These are phyloP conservation scores for Scaptomyza parva DNA, from an alignment of 2,888 invertebrate genomes.

Conservation along the genomic window DNA sequence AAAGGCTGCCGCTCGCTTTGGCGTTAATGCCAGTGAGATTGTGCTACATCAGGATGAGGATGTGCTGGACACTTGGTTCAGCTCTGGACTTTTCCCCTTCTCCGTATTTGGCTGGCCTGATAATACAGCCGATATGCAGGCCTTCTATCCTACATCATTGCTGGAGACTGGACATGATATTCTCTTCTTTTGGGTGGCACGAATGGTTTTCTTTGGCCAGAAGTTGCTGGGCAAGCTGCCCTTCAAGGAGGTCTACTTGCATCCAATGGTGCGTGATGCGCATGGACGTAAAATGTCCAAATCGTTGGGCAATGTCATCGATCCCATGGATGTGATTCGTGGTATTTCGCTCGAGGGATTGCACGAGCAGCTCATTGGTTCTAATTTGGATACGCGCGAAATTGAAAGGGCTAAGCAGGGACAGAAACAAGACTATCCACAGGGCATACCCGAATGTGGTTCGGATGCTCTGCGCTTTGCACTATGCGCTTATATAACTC, in stretches of 20 bases:
- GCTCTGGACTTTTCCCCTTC: conserved; percentile 98
- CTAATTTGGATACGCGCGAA: conserved; percentile 95
- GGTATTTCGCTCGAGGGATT: conserved; percentile 93
- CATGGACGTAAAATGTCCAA: conserved; percentile 99
- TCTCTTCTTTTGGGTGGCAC: conserved; percentile 99
- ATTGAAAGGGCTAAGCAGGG: conserved; percentile 90
- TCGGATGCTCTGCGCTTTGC: conserved; percentile 89
- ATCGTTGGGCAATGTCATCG: conserved; percentile 98
- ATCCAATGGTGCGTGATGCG: conserved; percentile 98
- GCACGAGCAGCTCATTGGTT: conserved; percentile 89
- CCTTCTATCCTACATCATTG: conserved; percentile 96
- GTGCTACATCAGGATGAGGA: conserved; percentile 93
- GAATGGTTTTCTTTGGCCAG: conserved; percentile 99
- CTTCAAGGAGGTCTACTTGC: conserved; percentile 96
- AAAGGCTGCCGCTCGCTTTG: conserved; percentile 91
- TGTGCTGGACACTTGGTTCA: conserved; percentile 99
- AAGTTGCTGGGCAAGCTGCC: conserved; percentile 95
- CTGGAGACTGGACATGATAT: conserved; percentile 99
- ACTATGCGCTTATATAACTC: conserved; percentile 94
- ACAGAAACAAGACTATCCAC: conserved; percentile 92
- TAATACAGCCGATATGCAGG: conserved; percentile 88
- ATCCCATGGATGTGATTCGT: conserved; percentile 97
- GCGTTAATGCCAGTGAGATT: conserved; percentile 86
- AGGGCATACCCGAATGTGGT: conserved; percentile 98
- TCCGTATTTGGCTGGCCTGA: conserved; percentile 99